Evolutionary conservation across 2,797 vertebrate species (phyloP), one percentile per base, ranked within the genome.

Genomic region (Sebastes iracundus): DNA sequence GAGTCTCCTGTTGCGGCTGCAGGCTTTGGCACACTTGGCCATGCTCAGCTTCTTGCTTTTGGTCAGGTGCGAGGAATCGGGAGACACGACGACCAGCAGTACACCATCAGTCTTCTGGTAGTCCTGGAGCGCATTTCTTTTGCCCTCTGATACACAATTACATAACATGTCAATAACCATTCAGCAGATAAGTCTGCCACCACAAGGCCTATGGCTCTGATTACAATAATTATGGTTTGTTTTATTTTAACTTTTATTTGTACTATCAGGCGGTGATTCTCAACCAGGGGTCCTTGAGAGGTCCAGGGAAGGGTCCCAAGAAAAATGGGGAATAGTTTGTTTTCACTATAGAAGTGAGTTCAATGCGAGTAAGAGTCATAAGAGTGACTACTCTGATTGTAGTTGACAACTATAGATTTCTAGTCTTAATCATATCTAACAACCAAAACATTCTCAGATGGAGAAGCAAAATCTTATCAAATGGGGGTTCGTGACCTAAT

Each of bases 61-160:
- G 75, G 96, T 96, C 93, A 94, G 92, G 87, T 96, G 91, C 82
- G 95, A 93, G 75, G 95, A 93, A 85, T 97, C 96, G 18, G 95
- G 90, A 28, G 88, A 68, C 85, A 91, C 72, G 83, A 92, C 95
- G 46, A 95, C 90, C 83, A 99, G 93, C 70, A 94, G 96, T 52
- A 96, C 79, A 2, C 97, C 96, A 55, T 97, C 95, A 20, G 95
- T 97, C 94, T 96, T 98, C 95, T 96, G 97, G 93, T 97, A 99
- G 92, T 99, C 98, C 80, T 99, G 98, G 75, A 99, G 97, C 5
- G 96, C 93, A 90, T 98, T 98, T 93, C 97, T 96, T 92, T 95
- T 97, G 70, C 96, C 91, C 83, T 98, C 98, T 99, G 94, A 78
- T 53, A 71, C 35, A 84, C 38, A 84, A 35, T 75, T 14, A 69